Percentiles rank a stretch among this genome's conserved stretches.
Evolutionary conservation across 2,888 invertebrate species (phyloP).

Genomic region (Notodonta dromedarius): DNA sequence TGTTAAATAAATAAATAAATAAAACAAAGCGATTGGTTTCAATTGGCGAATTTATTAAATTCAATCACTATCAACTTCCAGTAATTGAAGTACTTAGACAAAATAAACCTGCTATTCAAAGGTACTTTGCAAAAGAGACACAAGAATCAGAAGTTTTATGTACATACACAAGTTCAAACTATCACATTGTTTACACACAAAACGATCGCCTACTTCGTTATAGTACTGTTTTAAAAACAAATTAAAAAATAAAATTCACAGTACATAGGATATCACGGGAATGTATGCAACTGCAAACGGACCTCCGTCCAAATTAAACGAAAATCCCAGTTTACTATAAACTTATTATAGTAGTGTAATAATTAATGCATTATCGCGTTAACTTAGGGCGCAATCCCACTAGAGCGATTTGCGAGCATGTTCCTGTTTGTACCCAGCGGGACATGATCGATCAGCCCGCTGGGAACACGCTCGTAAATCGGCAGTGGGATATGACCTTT

Average conservation of each 20-base stretch:
- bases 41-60: conserved; percentile 83
- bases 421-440: no score
- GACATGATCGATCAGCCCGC: no score
- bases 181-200: conserved; percentile 63
- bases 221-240: conserved; percentile 26
- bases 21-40: conserved; percentile 57
- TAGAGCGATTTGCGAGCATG: no score
- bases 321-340: conserved; percentile 26
- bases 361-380: conserved; percentile 3
- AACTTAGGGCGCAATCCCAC: no score
- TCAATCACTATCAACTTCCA: conserved; percentile 80
- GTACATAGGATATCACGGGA: conserved; percentile 52
- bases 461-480: no score
- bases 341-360: conserved; percentile 18
- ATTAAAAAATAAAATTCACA: conserved; percentile 36
- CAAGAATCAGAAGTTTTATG: conserved; percentile 55
- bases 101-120: conserved; percentile 69
- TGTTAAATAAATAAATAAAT: conserved; percentile 43
- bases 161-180: conserved; percentile 58
- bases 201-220: conserved; percentile 36
- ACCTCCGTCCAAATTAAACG: conserved; percentile 24
- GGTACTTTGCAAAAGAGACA: conserved; percentile 69
- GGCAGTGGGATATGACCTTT: no score
- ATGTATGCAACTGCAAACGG: conserved; percentile 46
- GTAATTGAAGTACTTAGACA: conserved; percentile 77